Evolutionary conservation across 2,888 invertebrate genomes (phyloP).

Genomic region (Eretmocerus hayati): DNA sequence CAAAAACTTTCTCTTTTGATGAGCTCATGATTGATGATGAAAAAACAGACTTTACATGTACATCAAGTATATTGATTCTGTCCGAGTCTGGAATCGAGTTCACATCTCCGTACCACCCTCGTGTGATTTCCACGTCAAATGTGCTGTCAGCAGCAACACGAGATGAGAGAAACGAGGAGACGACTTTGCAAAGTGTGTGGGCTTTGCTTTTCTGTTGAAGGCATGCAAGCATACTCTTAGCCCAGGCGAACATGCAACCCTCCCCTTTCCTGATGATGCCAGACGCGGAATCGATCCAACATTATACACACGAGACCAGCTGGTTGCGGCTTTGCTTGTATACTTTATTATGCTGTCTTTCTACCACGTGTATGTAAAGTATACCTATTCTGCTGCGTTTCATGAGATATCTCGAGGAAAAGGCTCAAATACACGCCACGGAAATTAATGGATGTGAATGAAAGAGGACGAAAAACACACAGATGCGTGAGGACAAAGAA

Average conservation of each 20-base stretch:
- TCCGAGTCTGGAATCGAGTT: constrained; percentile 9
- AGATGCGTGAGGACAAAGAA: too few species aligned
- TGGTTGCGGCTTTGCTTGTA: background rate
- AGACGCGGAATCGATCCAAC: constrained; percentile 19
- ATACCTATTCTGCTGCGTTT: background rate
- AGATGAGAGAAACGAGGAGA: background rate
- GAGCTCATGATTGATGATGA: too few species aligned
- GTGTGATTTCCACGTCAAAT: too few species aligned
- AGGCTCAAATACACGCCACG: background rate
- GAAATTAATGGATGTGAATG: constrained; percentile 13
- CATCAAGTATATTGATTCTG: constrained; percentile 9
- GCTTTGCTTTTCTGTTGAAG: background rate
- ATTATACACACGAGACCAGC: background rate
- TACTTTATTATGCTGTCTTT: too few species aligned
- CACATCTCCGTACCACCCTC: constrained; percentile 10
- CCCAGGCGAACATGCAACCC: constrained; percentile 6
- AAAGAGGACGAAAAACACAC: background rate
- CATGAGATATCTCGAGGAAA: background rate
- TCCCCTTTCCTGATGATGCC: constrained; percentile 8
- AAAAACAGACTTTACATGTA: too few species aligned
- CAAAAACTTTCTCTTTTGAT: too few species aligned
- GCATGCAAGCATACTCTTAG: constrained; percentile 9
- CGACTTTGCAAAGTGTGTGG: background rate
- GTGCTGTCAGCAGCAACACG: background rate
- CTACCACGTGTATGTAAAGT: too few species aligned